These are phyloP conservation scores for Chrysemys picta DNA, from an alignment of 2,113 vertebrate genomes.

Conservation along the genomic window DNA sequence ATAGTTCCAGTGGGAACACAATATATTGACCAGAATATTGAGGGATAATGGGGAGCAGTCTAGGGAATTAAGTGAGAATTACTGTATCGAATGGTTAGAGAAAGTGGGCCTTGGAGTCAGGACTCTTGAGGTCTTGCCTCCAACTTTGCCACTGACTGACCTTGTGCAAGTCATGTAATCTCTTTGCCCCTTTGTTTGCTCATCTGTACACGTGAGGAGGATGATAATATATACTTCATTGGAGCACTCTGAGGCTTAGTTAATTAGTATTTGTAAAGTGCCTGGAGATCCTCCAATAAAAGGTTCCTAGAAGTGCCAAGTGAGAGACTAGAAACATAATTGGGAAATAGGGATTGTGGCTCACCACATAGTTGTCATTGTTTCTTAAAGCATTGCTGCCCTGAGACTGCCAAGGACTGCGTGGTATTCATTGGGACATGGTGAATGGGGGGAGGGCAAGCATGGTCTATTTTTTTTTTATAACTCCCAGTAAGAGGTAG, in stretches of 20 bases:
- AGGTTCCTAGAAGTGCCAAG: neutral
- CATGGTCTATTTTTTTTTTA: neutral
- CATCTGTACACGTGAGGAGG: neutral
- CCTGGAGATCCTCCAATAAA: neutral
- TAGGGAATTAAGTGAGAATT: neutral
- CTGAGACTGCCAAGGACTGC: neutral
- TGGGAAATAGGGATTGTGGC: neutral
- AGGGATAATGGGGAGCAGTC: neutral
- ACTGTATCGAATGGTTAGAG: too few relatives aligned
- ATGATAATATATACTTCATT: neutral
- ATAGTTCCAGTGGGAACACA: neutral
- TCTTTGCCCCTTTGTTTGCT: neutral
- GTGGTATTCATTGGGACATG: too few relatives aligned
- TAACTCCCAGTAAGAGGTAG: neutral
- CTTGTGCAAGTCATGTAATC: neutral
- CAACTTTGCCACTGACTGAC: neutral
- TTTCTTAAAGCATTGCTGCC: neutral
- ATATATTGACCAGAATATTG: neutral
- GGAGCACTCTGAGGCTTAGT: neutral
- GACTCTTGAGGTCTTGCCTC: neutral
- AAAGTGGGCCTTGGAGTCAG: neutral
- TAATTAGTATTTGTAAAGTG: neutral
- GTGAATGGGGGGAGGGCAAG: neutral
- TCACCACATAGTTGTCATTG: neutral
- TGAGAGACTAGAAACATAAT: neutral